phyloP scores from a whole-genome alignment of 2,113 vertebrate species.

The Andinoacara biseriatus region DNA sequence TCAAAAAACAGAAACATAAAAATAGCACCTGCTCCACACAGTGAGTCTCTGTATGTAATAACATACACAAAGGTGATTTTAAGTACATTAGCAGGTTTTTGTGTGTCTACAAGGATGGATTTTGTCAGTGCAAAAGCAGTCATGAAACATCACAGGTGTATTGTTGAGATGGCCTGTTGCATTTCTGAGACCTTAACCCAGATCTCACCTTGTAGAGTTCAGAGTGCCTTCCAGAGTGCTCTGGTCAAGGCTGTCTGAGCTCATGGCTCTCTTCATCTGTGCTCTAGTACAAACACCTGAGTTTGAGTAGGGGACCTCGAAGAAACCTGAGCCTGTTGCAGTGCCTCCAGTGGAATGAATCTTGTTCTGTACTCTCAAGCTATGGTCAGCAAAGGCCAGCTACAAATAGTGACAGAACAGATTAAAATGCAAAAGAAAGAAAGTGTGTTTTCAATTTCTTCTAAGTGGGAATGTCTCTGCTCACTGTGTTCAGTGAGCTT shows the following conservation, averaged over 20 bases:
- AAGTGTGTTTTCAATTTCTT: not conserved
- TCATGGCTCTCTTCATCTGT: constrained; percentile 69
- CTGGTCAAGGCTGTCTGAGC: constrained; percentile 87
- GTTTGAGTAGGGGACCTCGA: constrained; percentile 11
- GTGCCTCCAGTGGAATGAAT: constrained; percentile 61
- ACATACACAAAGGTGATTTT: not conserved
- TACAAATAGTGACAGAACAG: constrained; percentile 43
- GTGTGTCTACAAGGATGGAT: not conserved
- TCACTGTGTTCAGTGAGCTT: not conserved
- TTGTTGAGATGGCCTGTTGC: not conserved
- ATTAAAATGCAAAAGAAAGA: not conserved
- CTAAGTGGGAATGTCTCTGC: not conserved
- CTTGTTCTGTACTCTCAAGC: constrained; percentile 81
- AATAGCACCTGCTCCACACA: not conserved
- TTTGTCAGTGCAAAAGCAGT: not conserved
- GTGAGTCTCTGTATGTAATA: not conserved
- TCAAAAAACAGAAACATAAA: not conserved
- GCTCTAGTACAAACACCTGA: constrained; percentile 32
- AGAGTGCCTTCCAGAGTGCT: constrained; percentile 82
- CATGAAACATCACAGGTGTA: not conserved
- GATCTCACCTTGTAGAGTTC: constrained; percentile 81
- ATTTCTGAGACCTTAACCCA: not conserved
- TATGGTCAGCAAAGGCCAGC: constrained; percentile 84
- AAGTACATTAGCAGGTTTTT: not conserved
- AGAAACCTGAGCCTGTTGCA: constrained; percentile 38